Evolutionary conservation across 2,888 invertebrate genomes (phyloP).

Genomic region (Synergus itoensis): DNA sequence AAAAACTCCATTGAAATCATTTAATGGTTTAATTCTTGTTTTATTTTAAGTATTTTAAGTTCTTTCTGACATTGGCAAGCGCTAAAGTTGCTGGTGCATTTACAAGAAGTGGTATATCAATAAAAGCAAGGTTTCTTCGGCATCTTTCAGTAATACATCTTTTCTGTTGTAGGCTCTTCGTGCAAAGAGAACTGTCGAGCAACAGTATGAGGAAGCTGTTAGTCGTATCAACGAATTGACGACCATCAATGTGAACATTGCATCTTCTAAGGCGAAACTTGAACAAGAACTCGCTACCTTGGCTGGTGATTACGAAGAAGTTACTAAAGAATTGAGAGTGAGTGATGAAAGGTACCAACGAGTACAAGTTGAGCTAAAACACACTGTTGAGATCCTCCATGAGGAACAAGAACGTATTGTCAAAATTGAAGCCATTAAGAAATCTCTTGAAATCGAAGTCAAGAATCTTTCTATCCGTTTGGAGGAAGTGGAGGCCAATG

Average conservation of each 20-base stretch:
- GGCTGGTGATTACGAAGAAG: constrained; percentile 98
- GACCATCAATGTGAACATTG: constrained; percentile 96
- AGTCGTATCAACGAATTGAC: constrained; percentile 96
- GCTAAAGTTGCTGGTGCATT: too few species aligned
- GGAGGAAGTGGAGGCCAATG: constrained; percentile 98
- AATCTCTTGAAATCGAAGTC: constrained; percentile 97
- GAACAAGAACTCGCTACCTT: constrained; percentile 95
- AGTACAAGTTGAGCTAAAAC: constrained; percentile 94
- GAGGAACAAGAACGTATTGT: constrained; percentile 98
- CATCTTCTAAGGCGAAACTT: constrained; percentile 95
- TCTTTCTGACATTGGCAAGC: too few species aligned
- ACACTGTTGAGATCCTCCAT: constrained; percentile 95
- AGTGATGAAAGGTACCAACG: constrained; percentile 97
- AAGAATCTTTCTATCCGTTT: constrained; percentile 95
- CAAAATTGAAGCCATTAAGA: constrained; percentile 98
- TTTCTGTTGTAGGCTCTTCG: constrained; percentile 84
- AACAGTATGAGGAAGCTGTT: constrained; percentile 93
- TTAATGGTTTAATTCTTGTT: not conserved
- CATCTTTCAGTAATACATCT: too few species aligned
- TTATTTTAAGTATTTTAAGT: not conserved
- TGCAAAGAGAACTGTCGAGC: constrained; percentile 93
- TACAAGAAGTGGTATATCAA: too few species aligned
- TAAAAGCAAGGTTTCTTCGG: too few species aligned
- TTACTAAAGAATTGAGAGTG: constrained; percentile 95
- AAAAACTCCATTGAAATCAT: too few species aligned